A percentile compares a stretch with the other conserved stretches of the same genome.
phyloP scores from a whole-genome alignment of 23 tunicate genomes.

The Oikopleura albicans region DNA sequence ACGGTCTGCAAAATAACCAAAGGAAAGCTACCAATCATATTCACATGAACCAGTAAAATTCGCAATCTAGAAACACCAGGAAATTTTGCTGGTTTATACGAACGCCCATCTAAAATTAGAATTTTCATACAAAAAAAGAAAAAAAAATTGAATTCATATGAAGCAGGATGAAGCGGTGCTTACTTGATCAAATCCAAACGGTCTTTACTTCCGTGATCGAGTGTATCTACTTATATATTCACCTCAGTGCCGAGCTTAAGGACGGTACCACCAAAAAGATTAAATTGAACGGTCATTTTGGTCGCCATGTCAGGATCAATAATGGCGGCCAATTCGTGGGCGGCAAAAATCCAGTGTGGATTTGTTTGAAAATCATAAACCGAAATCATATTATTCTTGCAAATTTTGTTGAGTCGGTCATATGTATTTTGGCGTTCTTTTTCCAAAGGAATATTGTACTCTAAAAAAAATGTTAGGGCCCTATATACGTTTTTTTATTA shows the following conservation, averaged over 20 bases:
- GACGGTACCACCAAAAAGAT: slow-evolving; percentile 77
- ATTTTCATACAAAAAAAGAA: too few species aligned
- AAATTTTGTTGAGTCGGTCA: slow-evolving; percentile 46
- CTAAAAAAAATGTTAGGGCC: slow-evolving; percentile 55
- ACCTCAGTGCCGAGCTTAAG: slow-evolving; percentile 47
- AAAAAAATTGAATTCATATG: too few species aligned
- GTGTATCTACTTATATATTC: too few species aligned
- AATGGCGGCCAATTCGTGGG: slow-evolving; percentile 73
- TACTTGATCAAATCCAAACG: too few species aligned
- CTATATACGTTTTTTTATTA: slow-evolving; percentile 47
- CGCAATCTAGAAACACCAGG: too few species aligned
- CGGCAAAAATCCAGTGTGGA: slow-evolving; percentile 73
- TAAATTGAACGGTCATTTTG: slow-evolving; percentile 87
- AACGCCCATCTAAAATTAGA: too few species aligned
- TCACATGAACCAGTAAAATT: too few species aligned
- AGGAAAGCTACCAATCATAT: too few species aligned
- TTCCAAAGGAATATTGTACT: slow-evolving; percentile 48
- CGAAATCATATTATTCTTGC: slow-evolving; percentile 64
- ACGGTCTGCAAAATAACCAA: too few species aligned
- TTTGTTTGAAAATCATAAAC: slow-evolving; percentile 84
- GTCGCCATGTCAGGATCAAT: slow-evolving; percentile 97
- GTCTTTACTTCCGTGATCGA: too few species aligned
- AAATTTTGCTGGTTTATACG: too few species aligned
- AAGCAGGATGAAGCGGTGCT: too few species aligned
- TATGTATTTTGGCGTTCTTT: slow-evolving; percentile 68